Evolutionary conservation across 2,113 vertebrate genomes (phyloP).

Genomic region (Synodontis membranacea): DNA sequence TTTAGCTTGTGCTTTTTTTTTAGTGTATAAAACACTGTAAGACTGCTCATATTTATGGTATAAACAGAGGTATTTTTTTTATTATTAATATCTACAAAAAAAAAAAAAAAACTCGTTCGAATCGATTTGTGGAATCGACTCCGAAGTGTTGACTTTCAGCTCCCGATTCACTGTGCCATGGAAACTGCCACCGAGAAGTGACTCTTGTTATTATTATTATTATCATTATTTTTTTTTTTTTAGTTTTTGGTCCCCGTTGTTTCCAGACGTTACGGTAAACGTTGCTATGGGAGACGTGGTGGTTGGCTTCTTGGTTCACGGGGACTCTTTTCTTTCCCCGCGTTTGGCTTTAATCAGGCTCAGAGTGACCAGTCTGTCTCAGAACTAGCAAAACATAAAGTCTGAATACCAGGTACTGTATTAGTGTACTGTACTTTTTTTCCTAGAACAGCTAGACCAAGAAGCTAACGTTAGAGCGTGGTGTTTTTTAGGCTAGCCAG

Average conservation of each 20-base stretch:
- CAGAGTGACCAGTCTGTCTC: background rate
- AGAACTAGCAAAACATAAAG: background rate
- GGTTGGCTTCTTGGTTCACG: background rate
- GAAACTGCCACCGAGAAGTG: background rate
- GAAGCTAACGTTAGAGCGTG: background rate
- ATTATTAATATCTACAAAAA: no score
- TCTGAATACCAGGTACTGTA: background rate
- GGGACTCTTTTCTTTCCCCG: background rate
- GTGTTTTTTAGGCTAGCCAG: background rate
- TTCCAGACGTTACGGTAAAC: slow-evolving; percentile 38
- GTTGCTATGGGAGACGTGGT: slow-evolving; percentile 53
- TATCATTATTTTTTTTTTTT: no score
- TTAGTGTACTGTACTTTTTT: no score
- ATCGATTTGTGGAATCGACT: background rate
- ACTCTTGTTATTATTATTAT: no score
- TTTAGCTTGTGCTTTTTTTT: background rate
- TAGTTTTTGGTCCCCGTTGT: background rate
- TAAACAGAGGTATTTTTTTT: background rate
- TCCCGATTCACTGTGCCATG: no score
- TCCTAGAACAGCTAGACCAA: background rate
- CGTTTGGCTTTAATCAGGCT: background rate
- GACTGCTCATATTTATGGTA: background rate
- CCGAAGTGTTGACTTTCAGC: background rate
- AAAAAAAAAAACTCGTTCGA: background rate
- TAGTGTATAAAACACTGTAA: background rate